Base-by-base conservation (phyloP, 1,140 invertebrate genomes). In the Dufourea novaeangliae region DNA sequence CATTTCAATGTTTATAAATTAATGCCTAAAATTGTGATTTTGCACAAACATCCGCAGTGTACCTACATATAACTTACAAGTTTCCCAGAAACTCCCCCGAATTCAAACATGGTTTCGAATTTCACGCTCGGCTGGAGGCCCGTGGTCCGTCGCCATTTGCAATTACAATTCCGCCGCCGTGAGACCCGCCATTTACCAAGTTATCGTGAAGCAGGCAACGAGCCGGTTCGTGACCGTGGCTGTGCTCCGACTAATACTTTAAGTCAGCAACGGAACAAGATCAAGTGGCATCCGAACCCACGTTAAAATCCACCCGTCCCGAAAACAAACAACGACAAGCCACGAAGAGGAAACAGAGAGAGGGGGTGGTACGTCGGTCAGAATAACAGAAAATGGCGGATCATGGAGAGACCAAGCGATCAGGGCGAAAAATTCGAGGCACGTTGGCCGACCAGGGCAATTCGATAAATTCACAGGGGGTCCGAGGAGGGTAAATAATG, bases 391-490 rank as follows among this genome's bases (percentile, higher is more conserved):
- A 1, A 4, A 56, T 29, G 11, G 0, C 25, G 4, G 5, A 6
- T 12, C 25, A 10, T 11, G 25, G 29, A 11, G 25, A 27, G 34
- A 11, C 10, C 12, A 56, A 14, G 52, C 14, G 22, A 20, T n/a
- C n/a, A n/a, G 17, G 20, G n/a, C 14, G n/a, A 32, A 57, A 57
- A 57, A 57, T 57, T 57, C 54, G 14, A 32, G 54, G 29, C 54
- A 57, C 54, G 54, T 57, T 32, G 54, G 4, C 14, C 29, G 52
- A 11, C 10, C 1, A 25, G 25, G 54, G 54, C n/a, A 3, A 27
- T 32, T 32, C 29, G 54, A 57, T 57, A 57, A 57, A 57, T 57
- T 57, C 54, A 57, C 32, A n/a, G n/a, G 54, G 27, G 29, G 27
- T 57, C 27, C 29, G 5, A 57, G 6, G 14, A 57, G 54, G 14